phyloP scores from a whole-genome alignment of 2,888 invertebrate genomes.

The Anthophora plumipes region DNA sequence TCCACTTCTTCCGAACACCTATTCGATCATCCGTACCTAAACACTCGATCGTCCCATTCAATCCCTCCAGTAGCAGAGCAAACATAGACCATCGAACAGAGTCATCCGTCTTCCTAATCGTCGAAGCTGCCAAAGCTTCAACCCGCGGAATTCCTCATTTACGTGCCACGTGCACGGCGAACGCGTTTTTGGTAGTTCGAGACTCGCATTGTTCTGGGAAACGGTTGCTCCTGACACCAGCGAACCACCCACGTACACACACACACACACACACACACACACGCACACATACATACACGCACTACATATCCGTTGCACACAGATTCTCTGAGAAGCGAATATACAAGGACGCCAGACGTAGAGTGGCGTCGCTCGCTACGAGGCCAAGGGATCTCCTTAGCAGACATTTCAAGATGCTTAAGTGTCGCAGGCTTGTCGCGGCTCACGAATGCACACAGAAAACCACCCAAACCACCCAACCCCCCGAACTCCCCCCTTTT shows the following conservation, averaged over 20 bases:
- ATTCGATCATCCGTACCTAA: not conserved
- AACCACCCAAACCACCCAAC: too few relatives aligned
- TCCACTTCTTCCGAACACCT: not conserved
- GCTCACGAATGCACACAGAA: slow-evolving; percentile 30
- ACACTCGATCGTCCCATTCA: not conserved
- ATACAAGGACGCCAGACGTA: slow-evolving; percentile 11
- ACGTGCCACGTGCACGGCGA: slow-evolving; percentile 11
- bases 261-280: not conserved
- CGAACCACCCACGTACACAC: not conserved
- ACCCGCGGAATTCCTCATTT: not conserved
- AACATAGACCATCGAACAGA: slow-evolving; percentile 1
- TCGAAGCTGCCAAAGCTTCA: slow-evolving; percentile 6
- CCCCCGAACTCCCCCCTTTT: slow-evolving; percentile 10
- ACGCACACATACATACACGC: not conserved
- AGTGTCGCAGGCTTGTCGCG: slow-evolving; percentile 51
- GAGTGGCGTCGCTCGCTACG: slow-evolving; percentile 47
- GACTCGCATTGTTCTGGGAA: slow-evolving; percentile 27
- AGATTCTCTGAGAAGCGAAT: not conserved
- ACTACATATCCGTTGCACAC: not conserved
- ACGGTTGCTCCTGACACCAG: slow-evolving; percentile 50
- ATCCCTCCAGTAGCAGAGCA: not conserved
- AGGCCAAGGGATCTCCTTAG: slow-evolving; percentile 47
- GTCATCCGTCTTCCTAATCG: slow-evolving; percentile 34
- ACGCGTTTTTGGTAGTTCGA: slow-evolving; percentile 28
- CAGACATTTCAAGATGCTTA: slow-evolving; percentile 43